Evolutionary conservation across 1,140 invertebrate genomes (phyloP).

Genomic region (Delia radicum): DNA sequence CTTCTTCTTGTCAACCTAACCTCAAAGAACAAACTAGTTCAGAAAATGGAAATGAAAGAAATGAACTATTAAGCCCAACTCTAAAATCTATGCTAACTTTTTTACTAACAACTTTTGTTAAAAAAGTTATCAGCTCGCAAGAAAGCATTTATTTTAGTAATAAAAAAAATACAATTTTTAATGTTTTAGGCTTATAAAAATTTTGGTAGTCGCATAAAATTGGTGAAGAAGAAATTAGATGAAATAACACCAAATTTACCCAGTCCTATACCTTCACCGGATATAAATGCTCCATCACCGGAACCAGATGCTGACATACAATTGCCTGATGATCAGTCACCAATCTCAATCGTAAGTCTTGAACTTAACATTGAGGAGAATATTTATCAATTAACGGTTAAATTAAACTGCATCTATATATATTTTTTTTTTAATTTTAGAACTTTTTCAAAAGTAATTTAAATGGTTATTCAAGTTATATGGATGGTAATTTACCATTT

Average conservation of each 20-base stretch:
- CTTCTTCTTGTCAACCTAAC: too few relatives aligned
- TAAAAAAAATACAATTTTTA: background rate
- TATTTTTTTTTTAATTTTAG: constrained; percentile 30
- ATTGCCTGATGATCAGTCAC: constrained; percentile 60
- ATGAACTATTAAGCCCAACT: too few relatives aligned
- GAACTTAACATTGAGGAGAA: background rate
- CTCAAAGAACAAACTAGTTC: too few relatives aligned
- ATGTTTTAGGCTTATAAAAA: constrained; percentile 81
- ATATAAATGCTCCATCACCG: constrained; percentile 80
- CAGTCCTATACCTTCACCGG: constrained; percentile 73
- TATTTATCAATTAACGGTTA: background rate
- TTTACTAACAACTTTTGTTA: too few relatives aligned
- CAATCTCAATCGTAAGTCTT: constrained; percentile 36
- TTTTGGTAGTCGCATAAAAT: constrained; percentile 83
- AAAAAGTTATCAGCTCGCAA: too few relatives aligned
- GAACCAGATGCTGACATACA: constrained; percentile 78
- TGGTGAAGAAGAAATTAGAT: constrained; percentile 79
- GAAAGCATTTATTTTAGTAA: too few relatives aligned
- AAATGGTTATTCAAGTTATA: constrained; percentile 50
- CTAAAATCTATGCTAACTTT: too few relatives aligned
- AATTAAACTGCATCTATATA: background rate
- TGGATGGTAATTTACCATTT: constrained; percentile 51
- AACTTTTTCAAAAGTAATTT: constrained; percentile 42
- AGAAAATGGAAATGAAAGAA: too few relatives aligned
- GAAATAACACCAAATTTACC: constrained; percentile 69